Base-by-base conservation (phyloP, 1,140 invertebrate species). In the Subanguina moxae region DNA sequence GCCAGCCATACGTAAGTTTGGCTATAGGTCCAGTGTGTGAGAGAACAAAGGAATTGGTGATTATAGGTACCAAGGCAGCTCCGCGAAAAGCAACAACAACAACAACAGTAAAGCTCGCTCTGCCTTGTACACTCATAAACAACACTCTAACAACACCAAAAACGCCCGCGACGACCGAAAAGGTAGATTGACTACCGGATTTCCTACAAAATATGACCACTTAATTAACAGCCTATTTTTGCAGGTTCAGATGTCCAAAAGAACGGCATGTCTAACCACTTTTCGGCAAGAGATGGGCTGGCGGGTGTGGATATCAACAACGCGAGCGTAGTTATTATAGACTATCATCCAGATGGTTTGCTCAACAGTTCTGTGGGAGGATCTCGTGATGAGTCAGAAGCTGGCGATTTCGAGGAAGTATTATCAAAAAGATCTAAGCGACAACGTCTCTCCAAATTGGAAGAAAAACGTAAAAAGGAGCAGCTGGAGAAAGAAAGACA, bases 321-420 rank as follows among this genome's bases (percentile, higher is more conserved):
- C 57, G 74, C 77, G 74, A 76, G 86, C 84, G 87, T 87, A 63
- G 85, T 87, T 48, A 84, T 87, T 42, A 86, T 87, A 74, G 87
- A 87, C 82, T 85, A 86, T 69, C 85, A 86, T 70, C 85, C 84
- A 48, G 86, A 88, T 65, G 86, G 84, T 0, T 84, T 84, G 58
- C 82, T 84, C 48, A 84, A 86, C 72, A 85, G 85, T 77, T 71
- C 67, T 30, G 57, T 21, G 23, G 25, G 63, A n/a, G 27, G n/a
- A 11, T 45, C 21, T 21, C 80, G 46, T 82, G 83, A 64, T 70
- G 43, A 84, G 28, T 84, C 83, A 77, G 86, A 86, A 70, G 83
- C 78, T 68, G 86, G 89, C 76, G 90, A 91, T 48, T 92, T 92
- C 82, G 90, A 91, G 82, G 90, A 93, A 82, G 91, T 92, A 3